phyloP scores from a whole-genome alignment of 1,140 invertebrate genomes.

The Dinoponera quadriceps region DNA sequence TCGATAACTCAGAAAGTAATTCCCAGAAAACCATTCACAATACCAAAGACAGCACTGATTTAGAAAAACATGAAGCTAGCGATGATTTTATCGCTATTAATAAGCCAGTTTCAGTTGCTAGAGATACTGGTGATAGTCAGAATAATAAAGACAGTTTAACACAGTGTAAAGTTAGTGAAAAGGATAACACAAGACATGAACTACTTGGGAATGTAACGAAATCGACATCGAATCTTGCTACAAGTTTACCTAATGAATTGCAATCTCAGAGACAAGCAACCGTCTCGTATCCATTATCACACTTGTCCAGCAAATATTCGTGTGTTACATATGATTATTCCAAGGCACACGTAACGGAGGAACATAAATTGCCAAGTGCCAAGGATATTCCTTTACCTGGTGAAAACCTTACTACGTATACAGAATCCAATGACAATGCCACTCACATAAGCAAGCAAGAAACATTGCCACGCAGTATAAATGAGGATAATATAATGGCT shows the following conservation, averaged over 20 bases:
- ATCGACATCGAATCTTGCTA: neutral
- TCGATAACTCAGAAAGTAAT: neutral
- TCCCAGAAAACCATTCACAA: neutral
- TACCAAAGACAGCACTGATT: constrained; percentile 28
- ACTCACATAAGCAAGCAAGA: neutral
- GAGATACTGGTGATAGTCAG: neutral
- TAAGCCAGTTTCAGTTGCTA: neutral
- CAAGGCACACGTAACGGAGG: neutral
- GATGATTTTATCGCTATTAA: neutral
- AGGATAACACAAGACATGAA: neutral
- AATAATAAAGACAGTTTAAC: constrained; percentile 72
- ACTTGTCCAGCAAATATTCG: constrained; percentile 22
- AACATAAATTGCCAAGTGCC: neutral
- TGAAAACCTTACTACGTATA: neutral
- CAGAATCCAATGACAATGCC: neutral
- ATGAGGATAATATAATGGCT: constrained; percentile 88
- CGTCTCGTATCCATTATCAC: constrained; percentile 19
- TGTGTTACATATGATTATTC: neutral
- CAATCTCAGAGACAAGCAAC: constrained; percentile 18
- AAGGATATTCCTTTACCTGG: constrained; percentile 37
- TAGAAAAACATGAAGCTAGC: neutral
- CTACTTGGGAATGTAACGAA: neutral
- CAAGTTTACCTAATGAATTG: neutral
- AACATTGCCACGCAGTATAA: constrained; percentile 47
- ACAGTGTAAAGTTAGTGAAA: neutral